Base-by-base conservation (phyloP, 2,888 invertebrate genomes). In the Mylabris sibirica region DNA sequence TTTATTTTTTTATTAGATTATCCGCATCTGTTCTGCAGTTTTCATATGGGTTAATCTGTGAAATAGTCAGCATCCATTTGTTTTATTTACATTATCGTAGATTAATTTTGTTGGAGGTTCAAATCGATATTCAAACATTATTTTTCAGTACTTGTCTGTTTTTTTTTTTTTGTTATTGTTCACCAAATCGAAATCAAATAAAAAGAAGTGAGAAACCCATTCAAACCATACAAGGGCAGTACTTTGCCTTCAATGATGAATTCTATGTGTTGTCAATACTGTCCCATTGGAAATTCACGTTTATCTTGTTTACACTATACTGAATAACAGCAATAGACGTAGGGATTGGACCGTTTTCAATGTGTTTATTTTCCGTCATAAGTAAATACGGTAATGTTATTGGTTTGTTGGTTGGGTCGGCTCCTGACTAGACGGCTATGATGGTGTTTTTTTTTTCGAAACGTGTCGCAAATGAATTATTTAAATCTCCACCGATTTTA, bases 231-330 rank as follows among this genome's bases (percentile, higher is more conserved):
- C 63, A 59, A 70, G 70, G 64, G 64, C 64, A 4, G 5, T 17
- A 67, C 30, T 30, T 53, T 60, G 68, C 20, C 65, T 38, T 57
- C 38, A 65, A 49, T 68, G 68, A 64, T 62, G 61, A 62, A 59
- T 53, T 62, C 59, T 35, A 49, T 5, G 30, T 30, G 3, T 11
- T 24, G 57, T 57, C 8, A 9, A 12, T 24, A 11, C 9, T 57
- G 57, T 70, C 70, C 70, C 59, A 49, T 44, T 65, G 61, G 70
- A 70, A 62, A 64, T 64, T 66, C 67, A 57, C 69, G 69, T 69
- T 69, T 69, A 69, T 69, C 67, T 64, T 69, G 66, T 69, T 69
- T 69, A 69, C 69, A 69, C 66, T 69, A 69, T 69, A 64, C 35
- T 67, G 69, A 69, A 69, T 69, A 69, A 64, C 64, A 64, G 49